These are phyloP conservation scores for Goniozus legneri DNA, from an alignment of 1,140 invertebrate genomes.

Conservation along the genomic window DNA sequence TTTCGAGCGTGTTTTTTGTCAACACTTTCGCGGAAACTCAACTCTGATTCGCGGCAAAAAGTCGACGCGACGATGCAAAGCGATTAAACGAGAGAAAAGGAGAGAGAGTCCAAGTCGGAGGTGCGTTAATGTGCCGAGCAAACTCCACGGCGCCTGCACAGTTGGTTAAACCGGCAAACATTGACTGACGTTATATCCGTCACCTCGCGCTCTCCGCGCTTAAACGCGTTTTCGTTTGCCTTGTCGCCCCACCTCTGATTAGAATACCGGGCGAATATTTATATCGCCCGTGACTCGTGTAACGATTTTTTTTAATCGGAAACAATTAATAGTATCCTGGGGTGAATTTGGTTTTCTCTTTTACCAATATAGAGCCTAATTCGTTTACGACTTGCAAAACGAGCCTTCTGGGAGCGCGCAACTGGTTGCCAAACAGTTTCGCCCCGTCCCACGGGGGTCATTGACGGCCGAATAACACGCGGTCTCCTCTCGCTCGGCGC, in stretches of 20 bases:
- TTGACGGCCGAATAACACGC: conserved; percentile 2
- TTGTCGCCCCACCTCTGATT: conserved; percentile 9
- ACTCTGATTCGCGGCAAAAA: too few relatives aligned
- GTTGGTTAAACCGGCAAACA: conserved; percentile 48
- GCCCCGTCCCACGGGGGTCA: conserved; percentile 20
- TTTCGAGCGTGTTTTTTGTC: too few relatives aligned
- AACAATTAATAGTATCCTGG: too few relatives aligned
- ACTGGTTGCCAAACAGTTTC: conserved; percentile 49
- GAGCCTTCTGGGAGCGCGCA: conserved; percentile 47
- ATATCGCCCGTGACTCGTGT: too few relatives aligned
- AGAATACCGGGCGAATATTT: conserved; percentile 14
- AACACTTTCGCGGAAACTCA: too few relatives aligned
- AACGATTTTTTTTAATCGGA: too few relatives aligned
- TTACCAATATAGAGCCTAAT: conserved; percentile 41
- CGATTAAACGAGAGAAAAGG: conserved; percentile 32
- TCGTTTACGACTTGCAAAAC: conserved; percentile 44
- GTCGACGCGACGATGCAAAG: conserved; percentile 23
- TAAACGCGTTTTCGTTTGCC: conserved; percentile 11
- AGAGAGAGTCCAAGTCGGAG: conserved; percentile 27
- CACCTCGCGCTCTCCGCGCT: conserved; percentile 11
- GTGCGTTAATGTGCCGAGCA: conserved; percentile 36
- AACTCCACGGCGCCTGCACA: conserved; percentile 32
- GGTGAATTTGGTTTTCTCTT: too few relatives aligned
- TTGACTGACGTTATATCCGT: conserved; percentile 34
- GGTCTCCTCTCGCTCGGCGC: not conserved